Evolutionary conservation across 2,888 invertebrate species (phyloP), one percentile per base, ranked within the genome.

Genomic region (Petrolisthes manimaculis): DNA sequence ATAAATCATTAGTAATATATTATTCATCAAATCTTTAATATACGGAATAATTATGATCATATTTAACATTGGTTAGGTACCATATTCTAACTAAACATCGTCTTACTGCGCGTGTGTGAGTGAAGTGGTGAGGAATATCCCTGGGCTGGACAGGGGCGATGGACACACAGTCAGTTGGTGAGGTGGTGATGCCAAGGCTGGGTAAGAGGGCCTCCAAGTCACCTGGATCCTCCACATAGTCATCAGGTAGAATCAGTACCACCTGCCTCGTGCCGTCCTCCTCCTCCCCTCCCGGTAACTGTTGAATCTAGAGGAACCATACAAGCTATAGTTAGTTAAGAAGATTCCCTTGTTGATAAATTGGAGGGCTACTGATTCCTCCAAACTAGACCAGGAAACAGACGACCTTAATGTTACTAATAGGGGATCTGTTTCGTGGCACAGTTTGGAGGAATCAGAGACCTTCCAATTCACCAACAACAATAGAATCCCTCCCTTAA

Each of bases 181-280:
- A 78, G 8, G 89, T 5, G n/a, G 85, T 78, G 21, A 89, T 69
- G n/a, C 89, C 89, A 3, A 89, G 83, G 89, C 67, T 54, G 37
- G 89, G 89, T 71, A 89, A 71, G 14, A 89, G 71, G 51, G 89
- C 78, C 6, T 82, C 89, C 82, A 89, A 82, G 54, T 89, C 88
- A 14, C 69, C 83, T 6, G 85, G 78, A 21, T 89, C 75, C 77
- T 81, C 84, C 12, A 75, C 78, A 9, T 83, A 55, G 37, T 89
- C 77, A n/a, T 89, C 89, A 37, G 89, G 89, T 51, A 89, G 74
- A 37, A 89, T 85, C 67, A 89, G 85, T 55, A 89, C 85, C 67
- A 89, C 89, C 21, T 89, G 85, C 5, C 83, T 51, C 3, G 78
- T 86, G 5, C 85, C 89, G 67, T 89, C 89, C 24, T 88, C 88